Percentiles rank a stretch among this genome's conserved stretches.
phyloP scores from a whole-genome alignment of 2,888 invertebrate species.

The Drosophila algonquin region DNA sequence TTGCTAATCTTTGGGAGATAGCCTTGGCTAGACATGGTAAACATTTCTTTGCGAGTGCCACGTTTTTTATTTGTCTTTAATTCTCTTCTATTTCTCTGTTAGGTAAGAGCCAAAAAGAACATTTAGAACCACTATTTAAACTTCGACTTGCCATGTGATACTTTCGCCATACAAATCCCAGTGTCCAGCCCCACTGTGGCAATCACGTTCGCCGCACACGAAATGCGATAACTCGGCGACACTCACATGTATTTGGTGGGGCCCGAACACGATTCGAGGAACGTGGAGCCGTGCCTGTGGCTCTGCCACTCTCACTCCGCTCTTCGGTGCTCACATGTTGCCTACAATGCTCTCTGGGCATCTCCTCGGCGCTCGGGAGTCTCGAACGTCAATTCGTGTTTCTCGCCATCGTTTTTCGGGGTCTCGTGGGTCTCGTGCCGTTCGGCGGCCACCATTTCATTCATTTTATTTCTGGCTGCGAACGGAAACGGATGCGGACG shows the following conservation, averaged over 20 bases:
- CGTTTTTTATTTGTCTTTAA: not conserved
- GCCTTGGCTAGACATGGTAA: not conserved
- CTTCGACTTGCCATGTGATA: not conserved
- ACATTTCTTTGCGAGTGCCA: not conserved
- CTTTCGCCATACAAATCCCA: not conserved
- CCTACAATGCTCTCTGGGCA: slow-evolving; percentile 44
- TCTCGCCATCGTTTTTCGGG: slow-evolving; percentile 29
- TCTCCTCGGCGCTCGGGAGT: slow-evolving; percentile 27
- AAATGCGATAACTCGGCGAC: slow-evolving; percentile 64
- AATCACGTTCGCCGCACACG: slow-evolving; percentile 73
- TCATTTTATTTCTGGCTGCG: slow-evolving; percentile 83
- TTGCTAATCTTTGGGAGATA: not conserved
- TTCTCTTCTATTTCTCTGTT: not conserved
- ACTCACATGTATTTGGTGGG: slow-evolving; percentile 9
- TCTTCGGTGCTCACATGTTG: slow-evolving; percentile 50
- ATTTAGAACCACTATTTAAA: not conserved
- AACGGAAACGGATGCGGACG: slow-evolving; percentile 70
- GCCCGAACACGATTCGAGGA: slow-evolving; percentile 9
- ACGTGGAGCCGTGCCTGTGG: slow-evolving; percentile 15
- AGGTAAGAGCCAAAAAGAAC: not conserved
- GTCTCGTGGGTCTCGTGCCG: slow-evolving; percentile 64
- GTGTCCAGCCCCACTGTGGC: slow-evolving; percentile 55
- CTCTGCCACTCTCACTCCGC: slow-evolving; percentile 36
- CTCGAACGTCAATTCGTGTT: slow-evolving; percentile 20
- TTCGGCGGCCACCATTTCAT: slow-evolving; percentile 58